These are phyloP conservation scores for Antigone vipio DNA, from an alignment of 2,113 vertebrate genomes.

Conservation along the genomic window DNA sequence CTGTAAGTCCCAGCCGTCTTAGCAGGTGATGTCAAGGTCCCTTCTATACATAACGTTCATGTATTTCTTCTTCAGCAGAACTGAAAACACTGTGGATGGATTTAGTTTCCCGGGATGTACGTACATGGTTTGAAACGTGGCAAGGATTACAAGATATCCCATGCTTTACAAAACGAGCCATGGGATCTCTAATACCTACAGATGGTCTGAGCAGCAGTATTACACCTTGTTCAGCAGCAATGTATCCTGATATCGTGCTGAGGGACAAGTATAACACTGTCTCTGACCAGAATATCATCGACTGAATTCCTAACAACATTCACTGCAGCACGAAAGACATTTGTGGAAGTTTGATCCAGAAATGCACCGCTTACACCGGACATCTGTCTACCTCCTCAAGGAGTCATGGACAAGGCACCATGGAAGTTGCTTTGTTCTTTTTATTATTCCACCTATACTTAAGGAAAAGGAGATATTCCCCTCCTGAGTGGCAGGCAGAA, in stretches of 20 bases:
- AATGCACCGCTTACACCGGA: neutral
- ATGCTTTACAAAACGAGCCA: neutral
- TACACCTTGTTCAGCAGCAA: neutral
- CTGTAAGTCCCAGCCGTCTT: fast-evolving
- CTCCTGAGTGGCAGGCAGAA: neutral
- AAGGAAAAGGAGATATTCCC: neutral
- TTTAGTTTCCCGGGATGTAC: neutral
- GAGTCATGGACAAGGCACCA: neutral
- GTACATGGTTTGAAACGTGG: fast-evolving
- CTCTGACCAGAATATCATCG: neutral
- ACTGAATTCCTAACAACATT: neutral
- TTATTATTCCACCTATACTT: neutral
- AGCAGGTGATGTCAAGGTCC: neutral
- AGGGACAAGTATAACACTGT: neutral
- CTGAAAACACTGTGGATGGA: neutral
- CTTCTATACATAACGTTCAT: neutral
- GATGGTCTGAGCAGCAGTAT: neutral
- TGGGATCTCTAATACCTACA: neutral
- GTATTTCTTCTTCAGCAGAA: neutral
- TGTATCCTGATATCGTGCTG: neutral
- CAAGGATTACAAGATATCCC: neutral
- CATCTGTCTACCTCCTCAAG: neutral
- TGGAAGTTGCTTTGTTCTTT: neutral
- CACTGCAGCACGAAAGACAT: neutral
- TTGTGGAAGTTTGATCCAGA: neutral